A percentile compares a stretch with the other conserved stretches of the same genome.
Evolutionary conservation across 1,140 invertebrate genomes (phyloP).

Genomic region (Planococcus citri): DNA sequence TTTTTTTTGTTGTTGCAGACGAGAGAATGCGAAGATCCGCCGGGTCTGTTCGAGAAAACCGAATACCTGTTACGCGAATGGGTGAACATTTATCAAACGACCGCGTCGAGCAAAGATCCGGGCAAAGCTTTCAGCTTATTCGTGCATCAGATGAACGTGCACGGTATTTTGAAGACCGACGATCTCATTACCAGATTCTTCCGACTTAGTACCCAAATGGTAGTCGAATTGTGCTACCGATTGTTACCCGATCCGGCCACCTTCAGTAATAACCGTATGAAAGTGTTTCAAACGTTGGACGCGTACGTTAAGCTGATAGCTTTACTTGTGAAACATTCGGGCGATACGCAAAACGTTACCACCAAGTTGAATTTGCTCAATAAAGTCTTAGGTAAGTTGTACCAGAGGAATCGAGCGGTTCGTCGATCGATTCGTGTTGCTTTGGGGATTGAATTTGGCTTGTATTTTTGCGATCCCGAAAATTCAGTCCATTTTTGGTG

Average conservation of each 20-base stretch:
- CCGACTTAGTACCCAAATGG: constrained; percentile 90
- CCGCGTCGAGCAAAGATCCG: constrained; percentile 66
- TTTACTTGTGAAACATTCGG: constrained; percentile 89
- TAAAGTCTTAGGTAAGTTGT: constrained; percentile 49
- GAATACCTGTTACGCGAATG: constrained; percentile 89
- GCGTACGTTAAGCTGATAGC: constrained; percentile 90
- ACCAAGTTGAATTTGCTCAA: constrained; percentile 95
- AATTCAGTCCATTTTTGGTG: too few relatives aligned
- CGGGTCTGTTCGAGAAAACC: constrained; percentile 86
- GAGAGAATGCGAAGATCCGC: constrained; percentile 84
- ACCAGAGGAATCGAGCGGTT: too few relatives aligned
- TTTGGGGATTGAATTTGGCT: too few relatives aligned
- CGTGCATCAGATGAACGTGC: constrained; percentile 87
- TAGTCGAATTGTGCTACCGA: constrained; percentile 87
- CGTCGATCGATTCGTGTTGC: too few relatives aligned
- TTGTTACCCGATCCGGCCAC: constrained; percentile 51
- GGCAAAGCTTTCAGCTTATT: constrained; percentile 89
- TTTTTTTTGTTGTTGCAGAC: constrained; percentile 41
- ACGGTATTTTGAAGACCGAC: constrained; percentile 93
- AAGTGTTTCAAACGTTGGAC: constrained; percentile 92
- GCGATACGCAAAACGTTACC: constrained; percentile 72
- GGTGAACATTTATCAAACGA: constrained; percentile 79
- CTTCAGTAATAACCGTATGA: constrained; percentile 38
- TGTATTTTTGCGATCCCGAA: too few relatives aligned
- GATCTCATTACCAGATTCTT: constrained; percentile 96